Evolutionary conservation across 2,113 vertebrate genomes (phyloP).

Genomic region (Jacana jacana): DNA sequence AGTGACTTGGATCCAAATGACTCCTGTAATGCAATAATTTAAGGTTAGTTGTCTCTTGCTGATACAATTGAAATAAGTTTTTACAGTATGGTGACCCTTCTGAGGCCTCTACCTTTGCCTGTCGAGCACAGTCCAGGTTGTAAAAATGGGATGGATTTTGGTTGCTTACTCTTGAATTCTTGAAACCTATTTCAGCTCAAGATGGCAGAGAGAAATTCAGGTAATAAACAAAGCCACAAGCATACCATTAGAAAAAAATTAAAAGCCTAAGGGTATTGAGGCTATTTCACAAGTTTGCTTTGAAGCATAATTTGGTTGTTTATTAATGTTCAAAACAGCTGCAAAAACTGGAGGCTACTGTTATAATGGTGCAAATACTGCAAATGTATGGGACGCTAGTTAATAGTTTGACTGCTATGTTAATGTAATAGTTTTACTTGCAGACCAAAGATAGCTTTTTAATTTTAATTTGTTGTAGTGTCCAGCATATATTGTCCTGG

Average conservation of each 20-base stretch:
- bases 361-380: not conserved
- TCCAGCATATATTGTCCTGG: not conserved
- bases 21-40: not conserved
- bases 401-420: conserved; percentile 4
- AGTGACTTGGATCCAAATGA: not conserved
- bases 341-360: not conserved
- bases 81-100: not conserved
- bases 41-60: not conserved
- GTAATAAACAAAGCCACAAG: not conserved
- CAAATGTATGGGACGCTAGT: not conserved
- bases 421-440: not conserved
- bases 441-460: not conserved
- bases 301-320: conserved; percentile 1
- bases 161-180: not conserved
- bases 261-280: not conserved
- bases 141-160: not conserved
- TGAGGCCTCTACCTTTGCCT: not conserved
- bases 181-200: not conserved
- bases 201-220: not conserved
- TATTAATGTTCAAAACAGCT: not conserved
- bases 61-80: not conserved
- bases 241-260: not conserved
- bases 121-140: not conserved
- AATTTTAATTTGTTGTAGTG: not conserved
- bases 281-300: not conserved